A percentile compares a stretch with the other conserved stretches of the same genome.
Conservation (phyloP, 2,113 vertebrate species). For the Orcinus orca region DNA sequence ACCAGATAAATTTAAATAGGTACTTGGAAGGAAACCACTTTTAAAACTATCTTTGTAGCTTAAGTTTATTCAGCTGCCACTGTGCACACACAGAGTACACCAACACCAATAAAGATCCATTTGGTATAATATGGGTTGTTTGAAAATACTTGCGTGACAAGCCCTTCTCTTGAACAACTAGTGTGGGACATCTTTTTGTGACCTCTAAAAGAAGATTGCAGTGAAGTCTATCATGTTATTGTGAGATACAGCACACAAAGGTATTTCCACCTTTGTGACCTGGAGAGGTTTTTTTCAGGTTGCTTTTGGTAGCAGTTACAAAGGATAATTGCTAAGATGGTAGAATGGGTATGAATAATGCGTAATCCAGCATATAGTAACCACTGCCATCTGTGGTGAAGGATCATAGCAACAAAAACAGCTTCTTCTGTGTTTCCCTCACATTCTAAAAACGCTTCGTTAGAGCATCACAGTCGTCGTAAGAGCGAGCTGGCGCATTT, state of each 20-base stretch:
- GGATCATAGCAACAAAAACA: not conserved
- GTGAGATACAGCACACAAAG: not conserved
- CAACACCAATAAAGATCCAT: not conserved
- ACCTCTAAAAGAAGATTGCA: not conserved
- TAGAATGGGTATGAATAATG: not conserved
- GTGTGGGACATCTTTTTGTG: not conserved
- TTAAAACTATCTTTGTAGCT: not conserved
- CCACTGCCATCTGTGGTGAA: not conserved
- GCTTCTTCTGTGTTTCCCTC: not conserved
- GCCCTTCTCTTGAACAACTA: not conserved
- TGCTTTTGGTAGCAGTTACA: not conserved
- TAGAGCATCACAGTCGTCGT: not conserved
- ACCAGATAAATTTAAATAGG: not conserved
- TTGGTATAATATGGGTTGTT: not conserved
- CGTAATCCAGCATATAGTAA: not conserved
- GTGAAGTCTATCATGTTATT: not conserved
- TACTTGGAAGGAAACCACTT: not conserved
- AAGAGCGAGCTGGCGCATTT: not conserved
- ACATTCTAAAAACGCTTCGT: not conserved
- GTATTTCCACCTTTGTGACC: not conserved
- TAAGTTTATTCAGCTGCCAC: not conserved
- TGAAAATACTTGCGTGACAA: not conserved
- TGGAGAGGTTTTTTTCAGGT: not conserved
- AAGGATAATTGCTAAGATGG: not conserved
- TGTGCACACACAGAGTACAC: not conserved